phyloP scores from a whole-genome alignment of 2,113 vertebrate genomes.

The Nibea albiflora region DNA sequence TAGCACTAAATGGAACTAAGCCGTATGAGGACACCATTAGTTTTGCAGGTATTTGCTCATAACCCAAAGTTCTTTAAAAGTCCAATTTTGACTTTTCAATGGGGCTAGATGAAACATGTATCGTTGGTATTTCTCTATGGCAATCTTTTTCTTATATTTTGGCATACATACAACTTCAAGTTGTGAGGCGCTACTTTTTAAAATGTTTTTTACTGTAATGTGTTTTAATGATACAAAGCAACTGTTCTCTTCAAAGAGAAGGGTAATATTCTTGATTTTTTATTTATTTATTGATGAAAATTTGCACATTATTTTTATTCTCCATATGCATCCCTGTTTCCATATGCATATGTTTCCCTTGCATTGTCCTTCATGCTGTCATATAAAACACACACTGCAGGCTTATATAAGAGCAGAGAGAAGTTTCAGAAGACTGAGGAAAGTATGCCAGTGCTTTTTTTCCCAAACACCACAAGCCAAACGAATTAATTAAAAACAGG shows the following conservation, averaged over 20 bases:
- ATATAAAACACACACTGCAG: conserved; percentile 21
- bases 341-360: too few relatives aligned
- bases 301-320: conserved; percentile 3
- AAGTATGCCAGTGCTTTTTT: conserved; percentile 22
- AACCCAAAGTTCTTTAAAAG: too few relatives aligned
- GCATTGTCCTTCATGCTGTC: conserved; percentile 26
- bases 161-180: neutral
- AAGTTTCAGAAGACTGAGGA: conserved; percentile 18
- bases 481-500: conserved; percentile 40
- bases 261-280: neutral
- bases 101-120: too few relatives aligned
- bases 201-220: neutral
- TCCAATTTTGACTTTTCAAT: too few relatives aligned
- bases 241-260: neutral
- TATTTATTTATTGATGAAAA: neutral
- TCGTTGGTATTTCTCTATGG: neutral
- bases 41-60: too few relatives aligned
- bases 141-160: neutral
- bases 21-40: too few relatives aligned
- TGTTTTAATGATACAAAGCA: neutral
- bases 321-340: neutral
- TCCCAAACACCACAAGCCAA: conserved; percentile 30
- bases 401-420: conserved; percentile 14
- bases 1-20: too few relatives aligned
- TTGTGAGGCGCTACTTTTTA: neutral